Evolutionary conservation across 2,888 invertebrate genomes (phyloP), one percentile per base, ranked within the genome.

Genomic region (Dendrolimus pini): DNA sequence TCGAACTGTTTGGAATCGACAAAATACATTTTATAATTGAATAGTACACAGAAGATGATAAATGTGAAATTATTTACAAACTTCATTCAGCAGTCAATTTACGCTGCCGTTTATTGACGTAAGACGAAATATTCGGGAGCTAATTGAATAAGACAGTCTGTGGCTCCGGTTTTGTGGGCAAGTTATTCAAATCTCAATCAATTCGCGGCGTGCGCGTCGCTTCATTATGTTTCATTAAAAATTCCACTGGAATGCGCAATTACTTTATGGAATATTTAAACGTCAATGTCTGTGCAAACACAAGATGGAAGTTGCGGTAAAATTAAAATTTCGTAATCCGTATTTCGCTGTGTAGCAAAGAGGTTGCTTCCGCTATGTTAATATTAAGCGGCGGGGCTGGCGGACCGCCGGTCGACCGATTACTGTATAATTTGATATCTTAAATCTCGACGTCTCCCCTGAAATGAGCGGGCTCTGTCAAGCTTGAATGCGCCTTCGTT

Each of bases 141-240:
- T 87, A 87, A 88, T 83, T 81, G 78, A 82, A 86, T 86, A 82
- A 81, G 76, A 47, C 9, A 47, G 12, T 47, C 47, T 47, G 47
- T 71, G 70, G 72, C 72, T 78, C 77, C 82, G 80, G 82, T 82
- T 30, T 30, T 83, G 83, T 72, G 78, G 79, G 77, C 82, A 80
- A 83, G 82, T 83, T 83, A 86, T 88, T 86, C 81, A 87, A 89
- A 88, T 83, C 80, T 79, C 84, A 86, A 89, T 89, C 88, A 88
- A 87, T 85, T 80, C 72, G 69, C 66, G 68, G 76, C 72, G 77
- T 77, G 71, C 77, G 78, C 80, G 75, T 71, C 71, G 71, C 74
- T 83, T 80, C 75, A 79, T 83, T 82, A 83, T 77, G 78, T 81
- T 84, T 82, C 82, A 89, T 89, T 85, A 85, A 88, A 88, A 85